Base-by-base conservation (phyloP, 2,888 invertebrate genomes). In the Microctonus hyperodae region DNA sequence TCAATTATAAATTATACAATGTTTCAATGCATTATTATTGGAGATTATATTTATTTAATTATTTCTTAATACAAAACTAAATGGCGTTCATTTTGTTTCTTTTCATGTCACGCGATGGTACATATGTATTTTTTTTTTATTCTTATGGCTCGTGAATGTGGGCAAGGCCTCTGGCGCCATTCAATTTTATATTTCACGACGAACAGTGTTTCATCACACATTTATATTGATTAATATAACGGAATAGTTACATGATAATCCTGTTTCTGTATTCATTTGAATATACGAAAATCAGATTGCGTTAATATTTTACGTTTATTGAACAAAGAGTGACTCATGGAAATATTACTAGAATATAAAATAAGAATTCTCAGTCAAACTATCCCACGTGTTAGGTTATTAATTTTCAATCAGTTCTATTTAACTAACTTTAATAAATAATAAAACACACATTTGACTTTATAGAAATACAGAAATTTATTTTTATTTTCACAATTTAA, bases 221-320 rank as follows among this genome's bases (percentile, higher is more conserved):
- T 20, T 37, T 31, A 28, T 65, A 67, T 70, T 56, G 69, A 70
- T 67, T 65, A 53, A 53, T 51, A 59, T n/a, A 35, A 31, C 28
- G 22, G 44, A 55, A 59, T 53, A 44, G 59, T 72, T 68, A 69
- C 64, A 64, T 64, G 69, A 70, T 69, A 69, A 72, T 70, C 69
- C 44, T 50, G 64, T 72, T 70, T 61, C 61, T 53, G 35, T 55
- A 56, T 59, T 59, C 44, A 59, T 53, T 20, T 50, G 22, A n/a
- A n/a, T n/a, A n/a, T n/a, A n/a, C n/a, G 23, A 55, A 65, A 67
- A 69, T 70, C 31, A 33, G 44, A 67, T 70, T 67, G 59, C 35
- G 22, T 64, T 28, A 48, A 44, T 10, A 3, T 44, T 44, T 3
- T 16, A 9, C 6, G 44, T 20, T 44, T 1, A 20, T 44, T 5